These are phyloP conservation scores for Dynastes hyllus DNA, from an alignment of 2,888 invertebrate genomes.

Conservation along the genomic window DNA sequence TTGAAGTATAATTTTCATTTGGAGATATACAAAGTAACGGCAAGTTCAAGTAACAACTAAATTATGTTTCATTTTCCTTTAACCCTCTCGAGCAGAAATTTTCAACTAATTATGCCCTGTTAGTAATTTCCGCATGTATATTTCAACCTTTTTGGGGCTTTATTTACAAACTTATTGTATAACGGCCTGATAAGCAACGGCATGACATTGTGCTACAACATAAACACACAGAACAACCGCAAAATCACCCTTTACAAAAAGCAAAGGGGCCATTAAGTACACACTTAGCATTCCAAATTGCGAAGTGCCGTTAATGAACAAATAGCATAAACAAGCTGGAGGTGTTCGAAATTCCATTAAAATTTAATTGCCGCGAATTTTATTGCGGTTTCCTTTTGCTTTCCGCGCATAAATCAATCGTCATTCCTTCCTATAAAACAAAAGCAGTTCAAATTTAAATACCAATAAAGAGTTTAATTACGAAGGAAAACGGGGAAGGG, in stretches of 20 bases:
- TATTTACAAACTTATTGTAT: conserved; percentile 7
- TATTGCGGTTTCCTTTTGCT: conserved; percentile 10
- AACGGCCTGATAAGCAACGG: background rate
- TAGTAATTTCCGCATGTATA: conserved; percentile 1
- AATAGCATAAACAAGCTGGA: conserved; percentile 9
- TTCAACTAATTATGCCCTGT: background rate
- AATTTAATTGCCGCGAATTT: conserved; percentile 39
- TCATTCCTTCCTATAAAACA: conserved; percentile 17
- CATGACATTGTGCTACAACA: conserved; percentile 2
- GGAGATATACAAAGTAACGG: too few species aligned
- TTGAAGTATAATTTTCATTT: too few species aligned
- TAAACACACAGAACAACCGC: conserved; percentile 2
- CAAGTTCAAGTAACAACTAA: too few species aligned
- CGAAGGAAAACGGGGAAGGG: background rate
- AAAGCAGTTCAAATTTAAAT: background rate
- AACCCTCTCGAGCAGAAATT: too few species aligned
- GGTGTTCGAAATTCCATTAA: conserved; percentile 45
- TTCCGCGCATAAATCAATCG: conserved; percentile 13
- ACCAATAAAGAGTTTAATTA: conserved; percentile 23
- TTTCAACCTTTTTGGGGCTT: background rate
- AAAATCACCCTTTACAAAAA: conserved; percentile 10
- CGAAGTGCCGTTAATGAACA: conserved; percentile 26
- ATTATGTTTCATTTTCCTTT: too few species aligned
- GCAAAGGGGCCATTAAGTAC: conserved; percentile 21
- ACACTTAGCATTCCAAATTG: conserved; percentile 25